Evolutionary conservation across 2,888 invertebrate species (phyloP).

Genomic region (Hydroisotoma schaefferi): DNA sequence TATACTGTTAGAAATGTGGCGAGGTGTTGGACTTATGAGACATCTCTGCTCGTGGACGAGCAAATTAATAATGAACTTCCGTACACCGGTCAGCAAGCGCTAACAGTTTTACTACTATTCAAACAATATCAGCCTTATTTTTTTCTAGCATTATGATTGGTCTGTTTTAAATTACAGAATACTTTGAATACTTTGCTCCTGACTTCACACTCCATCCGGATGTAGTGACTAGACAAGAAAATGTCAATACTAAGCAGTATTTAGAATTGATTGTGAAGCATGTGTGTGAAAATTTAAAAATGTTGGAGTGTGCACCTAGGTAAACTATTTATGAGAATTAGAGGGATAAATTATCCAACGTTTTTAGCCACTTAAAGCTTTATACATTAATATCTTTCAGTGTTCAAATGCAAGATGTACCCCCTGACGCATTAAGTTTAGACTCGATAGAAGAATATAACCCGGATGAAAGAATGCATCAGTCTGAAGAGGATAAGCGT

Average conservation of each 20-base stretch:
- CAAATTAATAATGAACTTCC: slow-evolving; percentile 92
- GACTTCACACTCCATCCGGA: slow-evolving; percentile 96
- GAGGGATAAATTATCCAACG: too few species aligned
- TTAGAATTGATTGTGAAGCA: slow-evolving; percentile 81
- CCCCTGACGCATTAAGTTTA: slow-evolving; percentile 74
- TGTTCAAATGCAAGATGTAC: slow-evolving; percentile 96
- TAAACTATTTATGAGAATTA: too few species aligned
- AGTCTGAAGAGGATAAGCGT: slow-evolving; percentile 73
- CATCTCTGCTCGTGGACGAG: slow-evolving; percentile 87
- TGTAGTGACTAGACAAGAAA: slow-evolving; percentile 78
- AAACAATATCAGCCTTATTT: background rate
- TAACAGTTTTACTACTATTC: too few species aligned
- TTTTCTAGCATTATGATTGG: background rate
- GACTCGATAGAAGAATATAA: slow-evolving; percentile 72
- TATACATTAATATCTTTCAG: slow-evolving; percentile 51
- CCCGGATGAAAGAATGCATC: slow-evolving; percentile 69
- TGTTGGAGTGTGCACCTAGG: slow-evolving; percentile 85
- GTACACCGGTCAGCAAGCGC: slow-evolving; percentile 66
- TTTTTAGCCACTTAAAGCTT: background rate
- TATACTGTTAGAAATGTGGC: slow-evolving; percentile 80
- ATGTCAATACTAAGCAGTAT: slow-evolving; percentile 93
- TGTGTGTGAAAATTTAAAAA: slow-evolving; percentile 87
- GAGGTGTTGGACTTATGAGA: slow-evolving; percentile 98
- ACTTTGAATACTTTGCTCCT: slow-evolving; percentile 94
- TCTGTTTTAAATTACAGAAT: slow-evolving; percentile 59